A percentile compares a stretch with the other conserved stretches of the same genome.
phyloP scores from a whole-genome alignment of 2,888 invertebrate genomes.

The Platycnemis pennipes region DNA sequence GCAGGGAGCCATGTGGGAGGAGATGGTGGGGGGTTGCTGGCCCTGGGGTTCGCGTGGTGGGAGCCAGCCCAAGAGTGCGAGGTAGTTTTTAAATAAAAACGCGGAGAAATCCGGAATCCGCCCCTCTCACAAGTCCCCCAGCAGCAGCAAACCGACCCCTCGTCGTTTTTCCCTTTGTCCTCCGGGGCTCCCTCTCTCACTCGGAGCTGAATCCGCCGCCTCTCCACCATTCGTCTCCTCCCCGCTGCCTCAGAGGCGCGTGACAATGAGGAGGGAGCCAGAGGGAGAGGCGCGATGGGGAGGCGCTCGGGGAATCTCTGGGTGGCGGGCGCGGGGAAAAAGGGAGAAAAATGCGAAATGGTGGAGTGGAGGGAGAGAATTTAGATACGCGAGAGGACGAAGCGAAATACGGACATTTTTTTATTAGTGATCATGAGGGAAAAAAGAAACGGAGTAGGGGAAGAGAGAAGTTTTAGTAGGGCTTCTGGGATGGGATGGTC shows the following conservation, averaged over 20 bases:
- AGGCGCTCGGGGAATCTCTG: neutral
- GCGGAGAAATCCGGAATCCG: slow-evolving; percentile 48
- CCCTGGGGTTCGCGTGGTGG: neutral
- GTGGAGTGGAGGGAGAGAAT: slow-evolving; percentile 35
- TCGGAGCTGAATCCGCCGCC: slow-evolving; percentile 26
- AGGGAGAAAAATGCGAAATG: neutral
- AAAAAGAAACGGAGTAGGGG: neutral
- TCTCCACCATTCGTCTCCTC: neutral
- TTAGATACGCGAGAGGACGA: neutral
- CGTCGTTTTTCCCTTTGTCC: neutral
- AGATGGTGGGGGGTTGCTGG: neutral
- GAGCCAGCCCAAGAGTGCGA: neutral
- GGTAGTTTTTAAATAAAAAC: slow-evolving; percentile 64
- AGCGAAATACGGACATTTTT: slow-evolving; percentile 3
- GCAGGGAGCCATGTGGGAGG: slow-evolving; percentile 40
- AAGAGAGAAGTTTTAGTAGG: neutral
- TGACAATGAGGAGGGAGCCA: neutral
- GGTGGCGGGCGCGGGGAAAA: neutral
- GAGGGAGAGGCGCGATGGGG: no score
- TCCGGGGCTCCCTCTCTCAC: slow-evolving; percentile 4
- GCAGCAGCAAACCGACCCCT: slow-evolving; percentile 7
- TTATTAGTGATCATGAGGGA: slow-evolving; percentile 2
- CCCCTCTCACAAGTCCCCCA: neutral
- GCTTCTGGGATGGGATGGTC: neutral
- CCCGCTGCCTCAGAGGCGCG: neutral